Conservation (phyloP, 2,797 vertebrate genomes). For the Vireo griseus region DNA sequence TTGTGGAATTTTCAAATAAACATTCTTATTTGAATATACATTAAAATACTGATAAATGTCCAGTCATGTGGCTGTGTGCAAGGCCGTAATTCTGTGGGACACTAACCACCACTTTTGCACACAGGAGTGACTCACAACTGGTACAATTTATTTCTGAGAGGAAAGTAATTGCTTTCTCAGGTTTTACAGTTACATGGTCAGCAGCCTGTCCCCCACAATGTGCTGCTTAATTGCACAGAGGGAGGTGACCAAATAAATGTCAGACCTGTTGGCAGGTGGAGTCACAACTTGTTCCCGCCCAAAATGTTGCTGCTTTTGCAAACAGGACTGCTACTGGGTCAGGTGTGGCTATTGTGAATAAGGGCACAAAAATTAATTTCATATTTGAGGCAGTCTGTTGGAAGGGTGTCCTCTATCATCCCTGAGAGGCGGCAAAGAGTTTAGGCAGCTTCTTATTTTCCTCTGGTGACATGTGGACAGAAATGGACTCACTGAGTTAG, state of each 20-base stretch:
- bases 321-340: neutral
- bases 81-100: neutral
- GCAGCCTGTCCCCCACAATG: neutral
- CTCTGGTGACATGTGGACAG: neutral
- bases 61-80: rapidly evolving
- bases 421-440: neutral
- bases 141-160: neutral
- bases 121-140: no score
- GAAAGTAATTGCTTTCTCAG: neutral
- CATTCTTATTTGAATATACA: neutral
- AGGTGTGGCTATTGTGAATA: neutral
- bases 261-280: neutral
- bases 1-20: neutral
- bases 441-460: neutral
- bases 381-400: neutral
- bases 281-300: neutral
- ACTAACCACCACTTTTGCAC: neutral
- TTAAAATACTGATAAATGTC: neutral
- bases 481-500: rapidly evolving
- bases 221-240: neutral
- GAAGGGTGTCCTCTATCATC: neutral
- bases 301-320: neutral
- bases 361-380: neutral
- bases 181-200: neutral
- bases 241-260: neutral